Conservation (phyloP, 2,113 vertebrate species). For the Toxostoma redivivum region DNA sequence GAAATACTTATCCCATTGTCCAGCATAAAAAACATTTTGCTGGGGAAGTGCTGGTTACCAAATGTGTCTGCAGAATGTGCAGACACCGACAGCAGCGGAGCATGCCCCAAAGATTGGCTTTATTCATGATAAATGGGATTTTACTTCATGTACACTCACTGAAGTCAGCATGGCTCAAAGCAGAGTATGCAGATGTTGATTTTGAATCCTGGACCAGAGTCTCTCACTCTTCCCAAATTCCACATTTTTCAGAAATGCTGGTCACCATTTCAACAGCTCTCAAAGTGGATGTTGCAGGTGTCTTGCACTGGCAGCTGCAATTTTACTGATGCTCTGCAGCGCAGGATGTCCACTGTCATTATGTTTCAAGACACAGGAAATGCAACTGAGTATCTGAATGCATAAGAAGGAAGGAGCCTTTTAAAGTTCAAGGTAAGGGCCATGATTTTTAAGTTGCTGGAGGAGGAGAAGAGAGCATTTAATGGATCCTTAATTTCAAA, state of each 20-base stretch:
- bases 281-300: background rate
- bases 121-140: background rate
- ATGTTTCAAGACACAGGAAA: background rate
- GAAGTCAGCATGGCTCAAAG: background rate
- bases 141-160: background rate
- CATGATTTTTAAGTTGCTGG: background rate
- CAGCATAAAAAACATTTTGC: background rate
- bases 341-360: conserved; percentile 17
- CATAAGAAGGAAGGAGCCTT: background rate
- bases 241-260: background rate
- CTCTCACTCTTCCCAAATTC: background rate
- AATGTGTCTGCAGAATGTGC: background rate
- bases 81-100: background rate
- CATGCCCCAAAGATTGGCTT: background rate
- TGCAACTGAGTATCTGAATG: background rate
- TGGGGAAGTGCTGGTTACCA: background rate
- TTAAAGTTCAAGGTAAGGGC: background rate
- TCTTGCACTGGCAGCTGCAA: background rate
- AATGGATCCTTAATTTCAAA: background rate
- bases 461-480: background rate
- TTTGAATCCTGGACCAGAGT: background rate
- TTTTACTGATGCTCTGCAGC: background rate
- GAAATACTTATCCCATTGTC: background rate
- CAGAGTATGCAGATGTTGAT: background rate
- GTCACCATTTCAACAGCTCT: background rate